Evolutionary conservation across 2,888 invertebrate genomes (phyloP).

Genomic region (Eupithecia abbreviata): DNA sequence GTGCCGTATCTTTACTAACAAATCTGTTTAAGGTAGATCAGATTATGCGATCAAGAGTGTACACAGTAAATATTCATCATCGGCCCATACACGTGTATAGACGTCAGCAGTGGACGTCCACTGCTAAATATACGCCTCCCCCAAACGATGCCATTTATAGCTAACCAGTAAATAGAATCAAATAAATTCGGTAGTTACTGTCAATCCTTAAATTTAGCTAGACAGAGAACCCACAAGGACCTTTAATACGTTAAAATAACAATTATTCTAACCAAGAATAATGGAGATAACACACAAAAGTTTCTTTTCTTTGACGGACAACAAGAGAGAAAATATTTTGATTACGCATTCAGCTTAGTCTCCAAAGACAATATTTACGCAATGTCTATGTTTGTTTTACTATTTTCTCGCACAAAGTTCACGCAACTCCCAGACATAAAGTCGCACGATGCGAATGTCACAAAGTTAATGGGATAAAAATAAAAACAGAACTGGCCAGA

Average conservation of each 20-base stretch:
- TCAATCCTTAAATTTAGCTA: not conserved
- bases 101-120: no score
- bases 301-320: constrained; percentile 26
- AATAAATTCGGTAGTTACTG: not conserved
- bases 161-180: not conserved
- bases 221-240: constrained; percentile 8
- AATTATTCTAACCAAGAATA: constrained; percentile 9
- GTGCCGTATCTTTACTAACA: not conserved
- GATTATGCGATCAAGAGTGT: not conserved
- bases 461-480: constrained; percentile 39
- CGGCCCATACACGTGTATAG: no score
- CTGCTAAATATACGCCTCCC: no score
- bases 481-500: constrained; percentile 23
- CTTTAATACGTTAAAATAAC: constrained; percentile 15
- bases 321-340: constrained; percentile 30
- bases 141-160: no score
- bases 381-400: constrained; percentile 33
- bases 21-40: not conserved
- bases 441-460: constrained; percentile 28
- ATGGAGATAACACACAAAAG: constrained; percentile 15
- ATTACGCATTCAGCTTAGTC: constrained; percentile 31
- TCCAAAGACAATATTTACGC: constrained; percentile 33
- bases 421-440: constrained; percentile 30
- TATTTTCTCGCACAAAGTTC: constrained; percentile 22
- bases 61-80: not conserved